Evolutionary conservation across 2,797 vertebrate species (phyloP).

Genomic region (Muscicapa striata): DNA sequence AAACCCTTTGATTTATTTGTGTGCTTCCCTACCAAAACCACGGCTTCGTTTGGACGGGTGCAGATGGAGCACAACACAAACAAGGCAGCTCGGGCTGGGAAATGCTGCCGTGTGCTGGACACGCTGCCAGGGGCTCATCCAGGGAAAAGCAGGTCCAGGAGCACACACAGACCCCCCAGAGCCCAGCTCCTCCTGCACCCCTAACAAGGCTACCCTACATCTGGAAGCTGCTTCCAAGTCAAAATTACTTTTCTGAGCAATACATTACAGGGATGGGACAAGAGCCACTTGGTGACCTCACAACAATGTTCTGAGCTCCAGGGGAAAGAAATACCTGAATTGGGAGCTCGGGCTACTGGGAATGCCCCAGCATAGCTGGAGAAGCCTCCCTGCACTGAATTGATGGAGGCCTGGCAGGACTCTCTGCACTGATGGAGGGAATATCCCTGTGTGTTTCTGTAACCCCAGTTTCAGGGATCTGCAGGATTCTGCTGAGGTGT

Average conservation of each 20-base stretch:
- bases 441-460: background rate
- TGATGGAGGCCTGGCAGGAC: background rate
- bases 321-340: fast-evolving
- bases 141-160: background rate
- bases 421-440: fast-evolving
- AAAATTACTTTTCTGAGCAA: background rate
- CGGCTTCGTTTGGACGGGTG: background rate
- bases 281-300: background rate
- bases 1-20: background rate
- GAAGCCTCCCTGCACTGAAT: background rate
- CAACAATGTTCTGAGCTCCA: background rate
- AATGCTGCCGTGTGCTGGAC: fast-evolving
- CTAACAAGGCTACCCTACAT: background rate
- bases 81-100: background rate
- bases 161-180: background rate
- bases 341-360: fast-evolving
- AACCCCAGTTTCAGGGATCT: fast-evolving
- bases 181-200: background rate
- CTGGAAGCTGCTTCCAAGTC: background rate
- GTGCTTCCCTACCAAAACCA: background rate
- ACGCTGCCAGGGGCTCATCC: fast-evolving
- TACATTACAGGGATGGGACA: background rate
- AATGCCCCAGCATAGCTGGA: fast-evolving
- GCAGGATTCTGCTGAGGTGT: background rate
- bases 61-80: background rate